Evolutionary conservation across 1,140 invertebrate genomes (phyloP).

Genomic region (Anastrepha ludens): DNA sequence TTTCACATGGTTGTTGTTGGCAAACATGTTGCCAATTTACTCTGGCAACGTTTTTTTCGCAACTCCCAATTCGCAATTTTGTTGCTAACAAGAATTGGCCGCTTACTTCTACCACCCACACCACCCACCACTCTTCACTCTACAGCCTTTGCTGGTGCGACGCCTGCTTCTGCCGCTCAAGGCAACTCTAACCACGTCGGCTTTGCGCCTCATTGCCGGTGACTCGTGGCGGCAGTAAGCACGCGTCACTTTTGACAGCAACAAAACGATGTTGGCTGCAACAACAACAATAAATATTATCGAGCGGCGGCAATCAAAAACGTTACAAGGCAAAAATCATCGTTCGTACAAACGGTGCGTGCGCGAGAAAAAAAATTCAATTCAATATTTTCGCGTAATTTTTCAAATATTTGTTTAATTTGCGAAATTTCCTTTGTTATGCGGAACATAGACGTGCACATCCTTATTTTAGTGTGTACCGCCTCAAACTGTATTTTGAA

Average conservation of each 20-base stretch:
- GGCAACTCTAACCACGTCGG: not conserved
- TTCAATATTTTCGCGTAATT: constrained; percentile 61
- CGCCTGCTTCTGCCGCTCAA: not conserved
- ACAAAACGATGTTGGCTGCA: constrained; percentile 3
- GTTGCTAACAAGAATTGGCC: constrained; percentile 69
- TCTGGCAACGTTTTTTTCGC: constrained; percentile 62
- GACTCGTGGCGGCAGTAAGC: not conserved
- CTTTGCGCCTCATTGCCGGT: constrained; percentile 22
- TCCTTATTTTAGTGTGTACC: not conserved
- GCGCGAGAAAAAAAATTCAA: constrained; percentile 29
- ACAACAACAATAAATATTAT: not conserved
- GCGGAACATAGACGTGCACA: no score
- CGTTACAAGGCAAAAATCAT: not conserved
- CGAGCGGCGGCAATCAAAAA: no score
- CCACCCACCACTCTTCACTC: not conserved
- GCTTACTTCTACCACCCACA: not conserved
- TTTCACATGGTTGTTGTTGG: constrained; percentile 53
- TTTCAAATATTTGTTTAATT: constrained; percentile 73
- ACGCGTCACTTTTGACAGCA: constrained; percentile 53
- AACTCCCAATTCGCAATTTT: constrained; percentile 59
- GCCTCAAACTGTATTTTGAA: not conserved
- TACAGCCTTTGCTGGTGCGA: no score
- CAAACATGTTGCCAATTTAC: constrained; percentile 72
- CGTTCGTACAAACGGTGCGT: not conserved
- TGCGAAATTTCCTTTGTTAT: constrained; percentile 61